These are phyloP conservation scores for Agrochola circellaris DNA, from an alignment of 2,888 invertebrate genomes.

Conservation along the genomic window DNA sequence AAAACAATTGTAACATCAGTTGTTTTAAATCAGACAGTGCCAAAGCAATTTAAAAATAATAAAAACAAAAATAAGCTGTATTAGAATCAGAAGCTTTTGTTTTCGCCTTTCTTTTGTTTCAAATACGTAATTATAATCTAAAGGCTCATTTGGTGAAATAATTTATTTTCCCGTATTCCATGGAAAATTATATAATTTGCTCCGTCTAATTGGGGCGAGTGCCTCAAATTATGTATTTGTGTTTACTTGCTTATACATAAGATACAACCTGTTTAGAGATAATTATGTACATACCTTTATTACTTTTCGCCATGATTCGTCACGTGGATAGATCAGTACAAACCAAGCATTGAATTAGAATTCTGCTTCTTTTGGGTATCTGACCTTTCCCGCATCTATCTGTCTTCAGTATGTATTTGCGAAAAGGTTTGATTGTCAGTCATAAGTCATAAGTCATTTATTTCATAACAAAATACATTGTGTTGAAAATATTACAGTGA, in stretches of 20 bases:
- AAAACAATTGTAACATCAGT: conserved; percentile 3
- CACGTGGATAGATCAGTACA: background rate
- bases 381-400: too few species aligned
- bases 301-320: background rate
- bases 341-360: background rate
- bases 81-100: conserved; percentile 7
- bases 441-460: too few species aligned
- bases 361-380: too few species aligned
- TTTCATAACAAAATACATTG: too few species aligned
- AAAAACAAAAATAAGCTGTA: background rate
- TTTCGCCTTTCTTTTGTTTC: conserved; percentile 27
- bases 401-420: background rate
- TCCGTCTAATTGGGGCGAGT: background rate
- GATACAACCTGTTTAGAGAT: background rate
- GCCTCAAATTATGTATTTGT: background rate
- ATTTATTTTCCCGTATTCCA: conserved; percentile 12
- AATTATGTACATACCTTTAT: background rate
- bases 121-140: background rate
- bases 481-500: too few species aligned
- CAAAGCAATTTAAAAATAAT: conserved; percentile 7
- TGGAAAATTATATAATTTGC: conserved; percentile 19
- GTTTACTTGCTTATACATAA: background rate
- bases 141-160: conserved; percentile 17
- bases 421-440: too few species aligned
- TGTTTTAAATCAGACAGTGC: background rate